Conservation (phyloP, 2,797 vertebrate species). For the Gephyroberyx darwinii region DNA sequence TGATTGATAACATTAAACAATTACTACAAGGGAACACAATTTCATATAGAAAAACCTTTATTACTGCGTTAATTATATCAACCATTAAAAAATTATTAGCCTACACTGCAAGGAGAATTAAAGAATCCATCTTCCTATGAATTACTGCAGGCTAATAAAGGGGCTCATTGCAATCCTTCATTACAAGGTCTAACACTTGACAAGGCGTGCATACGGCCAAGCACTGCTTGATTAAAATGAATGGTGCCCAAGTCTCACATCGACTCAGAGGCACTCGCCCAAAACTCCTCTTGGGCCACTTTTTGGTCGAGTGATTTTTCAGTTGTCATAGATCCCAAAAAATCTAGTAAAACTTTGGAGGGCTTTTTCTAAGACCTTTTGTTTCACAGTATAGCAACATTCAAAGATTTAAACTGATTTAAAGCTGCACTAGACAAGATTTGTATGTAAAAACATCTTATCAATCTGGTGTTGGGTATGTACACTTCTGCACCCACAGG, state of each 20-base stretch:
- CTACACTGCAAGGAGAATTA: background rate
- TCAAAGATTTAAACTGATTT: conserved; percentile 25
- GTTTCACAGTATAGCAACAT: conserved; percentile 17
- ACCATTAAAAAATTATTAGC: background rate
- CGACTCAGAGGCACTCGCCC: background rate
- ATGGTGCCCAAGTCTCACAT: conserved; percentile 11
- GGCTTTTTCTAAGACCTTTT: conserved; percentile 14
- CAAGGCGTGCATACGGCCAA: conserved; percentile 4
- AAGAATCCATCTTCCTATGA: conserved; percentile 3
- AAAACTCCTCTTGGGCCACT: background rate
- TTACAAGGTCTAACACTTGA: conserved; percentile 14
- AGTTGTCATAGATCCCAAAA: conserved; percentile 18
- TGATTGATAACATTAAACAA: background rate
- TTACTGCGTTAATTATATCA: conserved; percentile 11
- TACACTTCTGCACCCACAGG: conserved; percentile 11
- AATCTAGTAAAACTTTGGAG: background rate
- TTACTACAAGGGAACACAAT: background rate
- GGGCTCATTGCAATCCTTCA: conserved; percentile 18
- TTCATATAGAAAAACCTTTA: background rate
- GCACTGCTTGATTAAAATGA: conserved; percentile 21
- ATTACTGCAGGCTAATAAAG: conserved; percentile 16
- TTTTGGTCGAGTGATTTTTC: conserved; percentile 15
- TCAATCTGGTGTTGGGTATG: background rate
- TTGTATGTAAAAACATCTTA: background rate
- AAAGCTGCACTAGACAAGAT: conserved; percentile 32